These are phyloP conservation scores for Genyomyrus donnyi DNA, from an alignment of 2,113 vertebrate genomes.

Conservation along the genomic window DNA sequence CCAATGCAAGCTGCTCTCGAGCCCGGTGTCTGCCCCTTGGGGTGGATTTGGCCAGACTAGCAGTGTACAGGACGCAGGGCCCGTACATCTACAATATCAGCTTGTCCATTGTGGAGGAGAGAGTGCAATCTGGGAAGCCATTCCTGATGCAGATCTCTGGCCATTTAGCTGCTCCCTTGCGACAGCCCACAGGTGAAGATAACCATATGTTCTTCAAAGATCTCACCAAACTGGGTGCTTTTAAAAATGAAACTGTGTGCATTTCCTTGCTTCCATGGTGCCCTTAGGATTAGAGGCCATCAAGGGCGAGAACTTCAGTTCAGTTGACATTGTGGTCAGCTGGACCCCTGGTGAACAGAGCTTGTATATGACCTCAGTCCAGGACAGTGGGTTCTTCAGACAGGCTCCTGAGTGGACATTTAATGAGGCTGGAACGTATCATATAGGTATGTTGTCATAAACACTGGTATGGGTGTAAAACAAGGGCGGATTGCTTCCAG, in stretches of 20 bases:
- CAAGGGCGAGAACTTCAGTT: slow-evolving; percentile 15
- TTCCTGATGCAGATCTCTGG: slow-evolving; percentile 42
- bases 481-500: not conserved
- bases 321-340: slow-evolving; percentile 28
- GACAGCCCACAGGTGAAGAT: slow-evolving; percentile 44
- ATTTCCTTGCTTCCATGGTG: not conserved
- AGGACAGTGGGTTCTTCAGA: slow-evolving; percentile 34
- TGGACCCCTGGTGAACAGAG: slow-evolving; percentile 39
- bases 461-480: not conserved
- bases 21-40: slow-evolving; percentile 31
- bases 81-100: slow-evolving; percentile 38
- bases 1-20: slow-evolving; percentile 17
- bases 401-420: slow-evolving; percentile 21
- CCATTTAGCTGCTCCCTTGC: slow-evolving; percentile 35
- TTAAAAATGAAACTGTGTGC: not conserved
- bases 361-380: slow-evolving; percentile 32
- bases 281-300: slow-evolving; percentile 22
- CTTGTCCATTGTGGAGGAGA: slow-evolving; percentile 27
- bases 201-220: not conserved
- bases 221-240: not conserved
- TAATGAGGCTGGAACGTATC: slow-evolving; percentile 28
- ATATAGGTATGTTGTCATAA: slow-evolving; percentile 32
- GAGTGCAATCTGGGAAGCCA: slow-evolving; percentile 31
- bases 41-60: slow-evolving; percentile 16
- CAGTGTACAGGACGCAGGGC: slow-evolving; percentile 39